Evolutionary conservation across 2,113 vertebrate genomes (phyloP).

Genomic region (Pygoscelis adeliae): DNA sequence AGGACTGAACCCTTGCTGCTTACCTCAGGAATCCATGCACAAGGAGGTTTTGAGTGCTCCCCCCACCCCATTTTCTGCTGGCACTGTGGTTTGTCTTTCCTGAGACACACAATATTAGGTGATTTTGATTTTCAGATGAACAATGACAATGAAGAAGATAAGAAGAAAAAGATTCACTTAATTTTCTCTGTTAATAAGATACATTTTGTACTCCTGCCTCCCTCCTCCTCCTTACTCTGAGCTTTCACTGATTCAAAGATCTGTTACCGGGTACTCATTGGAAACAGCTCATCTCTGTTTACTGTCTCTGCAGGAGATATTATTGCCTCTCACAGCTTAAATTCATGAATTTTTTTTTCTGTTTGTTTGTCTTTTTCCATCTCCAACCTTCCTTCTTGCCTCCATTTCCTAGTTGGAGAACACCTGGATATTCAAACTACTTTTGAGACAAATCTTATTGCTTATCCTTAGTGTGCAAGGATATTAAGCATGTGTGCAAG

Average conservation of each 20-base stretch:
- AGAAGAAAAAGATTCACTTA: not conserved
- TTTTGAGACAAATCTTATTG: not conserved
- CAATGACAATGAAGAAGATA: not conserved
- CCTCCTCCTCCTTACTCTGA: not conserved
- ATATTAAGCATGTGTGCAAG: not conserved
- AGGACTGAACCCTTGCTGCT: not conserved
- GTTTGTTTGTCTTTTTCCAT: not conserved
- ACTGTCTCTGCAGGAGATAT: conserved; percentile 27
- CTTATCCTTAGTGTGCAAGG: not conserved
- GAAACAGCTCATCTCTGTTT: conserved; percentile 46
- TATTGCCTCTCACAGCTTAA: not conserved
- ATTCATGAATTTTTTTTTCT: not conserved
- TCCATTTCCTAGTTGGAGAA: not conserved
- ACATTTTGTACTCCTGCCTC: not conserved
- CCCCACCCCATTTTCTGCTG: not conserved
- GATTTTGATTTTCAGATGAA: not conserved
- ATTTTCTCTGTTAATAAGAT: not conserved
- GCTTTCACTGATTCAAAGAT: conserved; percentile 18
- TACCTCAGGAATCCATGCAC: not conserved
- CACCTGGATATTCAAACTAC: not conserved
- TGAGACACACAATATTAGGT: not conserved
- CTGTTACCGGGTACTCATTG: not conserved
- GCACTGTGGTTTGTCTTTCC: not conserved
- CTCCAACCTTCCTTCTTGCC: not conserved
- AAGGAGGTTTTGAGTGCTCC: not conserved